Evolutionary conservation across 1,140 invertebrate genomes (phyloP).

Genomic region (Microplitis mediator): DNA sequence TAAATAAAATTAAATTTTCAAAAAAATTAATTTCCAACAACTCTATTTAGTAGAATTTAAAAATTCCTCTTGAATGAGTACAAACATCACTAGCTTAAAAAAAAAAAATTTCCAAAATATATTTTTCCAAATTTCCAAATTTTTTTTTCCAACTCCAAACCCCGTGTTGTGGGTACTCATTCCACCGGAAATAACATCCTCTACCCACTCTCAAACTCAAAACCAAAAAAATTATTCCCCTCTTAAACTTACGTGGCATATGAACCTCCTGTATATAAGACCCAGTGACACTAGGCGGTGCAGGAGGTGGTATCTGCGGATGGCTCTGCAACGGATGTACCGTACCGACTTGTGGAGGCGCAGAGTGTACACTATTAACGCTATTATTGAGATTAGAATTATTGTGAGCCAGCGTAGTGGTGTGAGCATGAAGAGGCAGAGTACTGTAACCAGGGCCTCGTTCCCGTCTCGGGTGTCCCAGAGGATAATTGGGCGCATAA

Average conservation of each 20-base stretch:
- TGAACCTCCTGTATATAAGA: conserved; percentile 66
- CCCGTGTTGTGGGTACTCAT: no score
- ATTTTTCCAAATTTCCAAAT: no score
- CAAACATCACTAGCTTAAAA: no score
- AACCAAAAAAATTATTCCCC: no score
- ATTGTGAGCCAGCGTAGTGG: conserved; percentile 41
- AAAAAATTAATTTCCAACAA: no score
- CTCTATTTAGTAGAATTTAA: no score
- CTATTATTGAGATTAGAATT: not conserved
- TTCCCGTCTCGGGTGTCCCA: conserved; percentile 77
- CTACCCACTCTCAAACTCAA: no score
- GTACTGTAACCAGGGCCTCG: conserved; percentile 86
- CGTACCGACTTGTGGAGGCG: conserved; percentile 67
- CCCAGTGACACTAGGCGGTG: conserved; percentile 59
- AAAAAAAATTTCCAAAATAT: no score
- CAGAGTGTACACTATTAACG: conserved; percentile 53
- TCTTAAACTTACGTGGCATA: conserved; percentile 77
- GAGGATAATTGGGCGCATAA: conserved; percentile 92
- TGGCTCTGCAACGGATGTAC: conserved; percentile 66
- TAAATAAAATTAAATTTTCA: no score
- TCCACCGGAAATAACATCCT: no score
- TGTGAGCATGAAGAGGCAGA: conserved; percentile 67
- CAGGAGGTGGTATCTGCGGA: conserved; percentile 70
- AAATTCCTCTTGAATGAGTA: no score
- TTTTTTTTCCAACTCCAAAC: no score